Percentiles rank a stretch among this genome's conserved stretches.
Evolutionary conservation across 2,888 invertebrate species (phyloP).

Genomic region (Plebejus argus): DNA sequence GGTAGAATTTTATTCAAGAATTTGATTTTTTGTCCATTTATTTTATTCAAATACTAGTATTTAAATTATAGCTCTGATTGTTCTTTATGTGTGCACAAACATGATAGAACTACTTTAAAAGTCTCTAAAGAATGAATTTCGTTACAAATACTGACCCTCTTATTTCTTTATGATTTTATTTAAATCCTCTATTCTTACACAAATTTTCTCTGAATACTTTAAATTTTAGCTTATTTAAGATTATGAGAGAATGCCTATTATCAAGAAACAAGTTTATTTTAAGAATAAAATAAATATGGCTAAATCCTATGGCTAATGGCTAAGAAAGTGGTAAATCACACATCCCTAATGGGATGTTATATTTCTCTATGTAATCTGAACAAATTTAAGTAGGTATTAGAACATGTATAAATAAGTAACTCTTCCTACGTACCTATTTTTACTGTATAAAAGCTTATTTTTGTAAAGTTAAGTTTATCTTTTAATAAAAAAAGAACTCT

Average conservation of each 20-base stretch:
- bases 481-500: background rate
- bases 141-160: background rate
- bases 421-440: too few relatives aligned
- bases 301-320: background rate
- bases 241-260: background rate
- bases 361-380: background rate
- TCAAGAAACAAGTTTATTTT: background rate
- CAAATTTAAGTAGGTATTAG: background rate
- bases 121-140: background rate
- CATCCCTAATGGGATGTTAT: slow-evolving; percentile 2
- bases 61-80: background rate
- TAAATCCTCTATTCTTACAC: background rate
- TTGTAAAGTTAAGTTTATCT: background rate
- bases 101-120: background rate
- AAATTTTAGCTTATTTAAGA: background rate
- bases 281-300: background rate
- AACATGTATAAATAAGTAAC: background rate
- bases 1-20: background rate
- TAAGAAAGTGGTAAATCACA: background rate
- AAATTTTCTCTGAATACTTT: background rate
- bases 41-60: background rate
- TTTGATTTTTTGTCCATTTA: background rate
- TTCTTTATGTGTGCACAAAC: background rate
- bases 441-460: background rate
- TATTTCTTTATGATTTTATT: background rate